Conservation (phyloP, 2,113 vertebrate species). For the Picathartes gymnocephalus region DNA sequence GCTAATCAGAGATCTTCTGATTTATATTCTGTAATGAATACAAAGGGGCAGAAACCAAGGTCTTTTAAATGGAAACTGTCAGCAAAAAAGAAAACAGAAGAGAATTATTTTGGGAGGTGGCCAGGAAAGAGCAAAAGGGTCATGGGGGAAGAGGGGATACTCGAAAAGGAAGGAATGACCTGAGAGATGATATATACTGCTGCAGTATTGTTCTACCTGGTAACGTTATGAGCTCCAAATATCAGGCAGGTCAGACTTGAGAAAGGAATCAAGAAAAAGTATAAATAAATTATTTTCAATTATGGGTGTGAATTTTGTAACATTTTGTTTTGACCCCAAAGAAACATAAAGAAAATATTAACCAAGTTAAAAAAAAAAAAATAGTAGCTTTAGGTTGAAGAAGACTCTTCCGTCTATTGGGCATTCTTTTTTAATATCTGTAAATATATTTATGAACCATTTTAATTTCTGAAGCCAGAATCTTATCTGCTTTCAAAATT, state of each 20-base stretch:
- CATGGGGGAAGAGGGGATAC: not conserved
- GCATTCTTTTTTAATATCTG: not conserved
- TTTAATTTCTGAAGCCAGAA: not conserved
- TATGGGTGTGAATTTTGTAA: not conserved
- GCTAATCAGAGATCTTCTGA: slow-evolving; percentile 54
- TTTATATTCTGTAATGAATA: slow-evolving; percentile 63
- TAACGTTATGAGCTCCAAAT: not conserved
- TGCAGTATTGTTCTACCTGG: not conserved
- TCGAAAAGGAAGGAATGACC: not conserved
- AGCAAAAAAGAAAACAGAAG: slow-evolving; percentile 58
- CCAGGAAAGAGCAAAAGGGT: slow-evolving; percentile 39
- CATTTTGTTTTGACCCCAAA: not conserved
- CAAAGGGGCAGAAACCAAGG: slow-evolving; percentile 60
- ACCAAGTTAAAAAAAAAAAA: not conserved
- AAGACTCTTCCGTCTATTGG: not conserved
- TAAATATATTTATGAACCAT: not conserved
- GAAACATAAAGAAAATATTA: not conserved
- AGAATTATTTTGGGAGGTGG: slow-evolving; percentile 50
- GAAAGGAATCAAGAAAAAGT: not conserved
- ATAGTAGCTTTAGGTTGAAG: not conserved
- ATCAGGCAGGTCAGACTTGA: not conserved
- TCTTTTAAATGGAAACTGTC: slow-evolving; percentile 58
- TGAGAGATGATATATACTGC: not conserved
- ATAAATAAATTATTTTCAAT: not conserved
- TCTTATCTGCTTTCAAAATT: not conserved